Conservation (phyloP, 2,888 invertebrate species). For the Ditula angustiorana region DNA sequence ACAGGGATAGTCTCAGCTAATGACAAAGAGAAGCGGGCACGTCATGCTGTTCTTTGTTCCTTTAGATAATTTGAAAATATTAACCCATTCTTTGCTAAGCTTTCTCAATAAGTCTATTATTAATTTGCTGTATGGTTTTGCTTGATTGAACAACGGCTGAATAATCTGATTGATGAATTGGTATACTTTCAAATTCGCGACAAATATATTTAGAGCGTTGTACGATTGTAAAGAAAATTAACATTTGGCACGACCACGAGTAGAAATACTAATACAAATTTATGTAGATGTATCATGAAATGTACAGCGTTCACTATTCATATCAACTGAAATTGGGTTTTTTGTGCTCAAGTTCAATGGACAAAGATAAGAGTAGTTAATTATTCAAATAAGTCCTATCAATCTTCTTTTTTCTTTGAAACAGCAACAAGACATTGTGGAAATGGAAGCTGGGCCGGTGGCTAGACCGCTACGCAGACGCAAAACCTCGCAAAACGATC, state of each 20-base stretch:
- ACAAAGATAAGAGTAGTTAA: slow-evolving; percentile 1
- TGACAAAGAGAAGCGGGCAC: not conserved
- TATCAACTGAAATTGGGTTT: slow-evolving; percentile 7
- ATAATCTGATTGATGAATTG: slow-evolving; percentile 46
- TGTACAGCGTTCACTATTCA: slow-evolving; percentile 24
- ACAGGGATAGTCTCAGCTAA: not conserved
- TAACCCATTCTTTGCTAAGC: too few relatives aligned
- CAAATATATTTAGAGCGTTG: slow-evolving; percentile 2
- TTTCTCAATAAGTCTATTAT: slow-evolving; percentile 37
- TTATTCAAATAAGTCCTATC: slow-evolving; percentile 19
- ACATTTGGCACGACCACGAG: slow-evolving; percentile 27
- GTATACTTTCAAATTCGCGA: slow-evolving; percentile 7
- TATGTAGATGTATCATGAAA: slow-evolving; percentile 15
- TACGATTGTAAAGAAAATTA: slow-evolving; percentile 25
- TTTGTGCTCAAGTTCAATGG: not conserved
- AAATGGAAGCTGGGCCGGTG: slow-evolving; percentile 89
- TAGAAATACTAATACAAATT: slow-evolving; percentile 24
- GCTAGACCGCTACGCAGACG: slow-evolving; percentile 89
- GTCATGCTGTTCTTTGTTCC: not conserved
- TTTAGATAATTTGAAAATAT: not conserved
- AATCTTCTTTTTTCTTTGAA: slow-evolving; percentile 46
- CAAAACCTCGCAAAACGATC: slow-evolving; percentile 96
- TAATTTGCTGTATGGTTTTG: slow-evolving; percentile 53
- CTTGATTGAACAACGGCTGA: slow-evolving; percentile 52
- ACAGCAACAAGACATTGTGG: slow-evolving; percentile 87